A percentile compares a stretch with the other conserved stretches of the same genome.
These are phyloP conservation scores for Psephotus haematonotus DNA, from an alignment of 2,113 vertebrate species.

Conservation along the genomic window DNA sequence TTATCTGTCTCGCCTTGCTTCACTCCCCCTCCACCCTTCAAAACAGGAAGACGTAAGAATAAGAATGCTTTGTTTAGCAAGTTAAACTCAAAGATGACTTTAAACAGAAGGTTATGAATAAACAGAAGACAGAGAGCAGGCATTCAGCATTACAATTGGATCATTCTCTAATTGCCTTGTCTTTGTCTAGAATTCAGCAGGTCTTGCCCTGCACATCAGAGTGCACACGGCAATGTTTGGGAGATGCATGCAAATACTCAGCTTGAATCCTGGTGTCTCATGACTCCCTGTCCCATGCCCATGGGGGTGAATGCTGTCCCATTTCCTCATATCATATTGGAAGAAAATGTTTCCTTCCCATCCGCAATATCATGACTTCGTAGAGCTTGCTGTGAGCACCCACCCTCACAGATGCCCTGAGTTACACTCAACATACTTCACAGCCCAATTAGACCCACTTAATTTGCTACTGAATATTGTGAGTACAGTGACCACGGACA, in stretches of 20 bases:
- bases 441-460: not conserved
- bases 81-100: conserved; percentile 2
- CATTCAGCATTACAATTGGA: not conserved
- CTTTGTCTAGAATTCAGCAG: not conserved
- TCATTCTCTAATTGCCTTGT: not conserved
- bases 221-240: accelerated
- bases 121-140: not conserved
- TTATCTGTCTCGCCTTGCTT: not conserved
- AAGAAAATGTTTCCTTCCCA: not conserved
- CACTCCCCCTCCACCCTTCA: not conserved
- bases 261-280: not conserved
- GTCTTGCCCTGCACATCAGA: not conserved
- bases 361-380: not conserved
- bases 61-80: not conserved
- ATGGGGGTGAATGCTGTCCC: not conserved
- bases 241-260: not conserved
- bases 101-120: not conserved
- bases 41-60: not conserved
- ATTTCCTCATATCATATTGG: not conserved
- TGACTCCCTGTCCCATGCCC: not conserved
- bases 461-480: not conserved
- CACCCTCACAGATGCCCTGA: not conserved
- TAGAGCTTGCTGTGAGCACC: not conserved
- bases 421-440: not conserved
- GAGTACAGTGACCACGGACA: not conserved